Percentiles rank a stretch among this genome's conserved stretches.
phyloP scores from a whole-genome alignment of 2,113 vertebrate genomes.

The Panthera leo region DNA sequence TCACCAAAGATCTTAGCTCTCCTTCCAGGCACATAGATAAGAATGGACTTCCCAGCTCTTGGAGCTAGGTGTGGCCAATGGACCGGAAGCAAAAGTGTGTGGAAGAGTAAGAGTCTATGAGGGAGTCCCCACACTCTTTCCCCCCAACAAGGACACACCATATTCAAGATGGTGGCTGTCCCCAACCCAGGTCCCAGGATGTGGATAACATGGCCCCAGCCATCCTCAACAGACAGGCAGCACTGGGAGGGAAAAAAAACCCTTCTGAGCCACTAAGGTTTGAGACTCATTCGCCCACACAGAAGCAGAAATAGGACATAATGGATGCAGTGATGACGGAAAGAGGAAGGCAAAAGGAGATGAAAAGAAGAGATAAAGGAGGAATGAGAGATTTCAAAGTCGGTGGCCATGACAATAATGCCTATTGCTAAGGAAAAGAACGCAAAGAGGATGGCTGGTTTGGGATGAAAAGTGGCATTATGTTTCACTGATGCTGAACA shows the following conservation, averaged over 20 bases:
- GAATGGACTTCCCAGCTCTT: neutral
- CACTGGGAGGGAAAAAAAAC: rapidly evolving
- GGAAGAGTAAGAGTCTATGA: neutral
- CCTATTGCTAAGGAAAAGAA: neutral
- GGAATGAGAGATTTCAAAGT: neutral
- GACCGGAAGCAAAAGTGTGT: neutral
- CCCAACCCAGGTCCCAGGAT: neutral
- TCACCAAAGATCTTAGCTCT: neutral
- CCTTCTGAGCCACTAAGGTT: neutral
- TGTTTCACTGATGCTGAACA: neutral
- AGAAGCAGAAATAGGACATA: neutral
- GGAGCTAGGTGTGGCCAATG: neutral
- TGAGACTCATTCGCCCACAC: neutral
- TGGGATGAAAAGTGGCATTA: neutral
- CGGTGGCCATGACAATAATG: neutral
- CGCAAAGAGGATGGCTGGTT: neutral
- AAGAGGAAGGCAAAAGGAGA: neutral
- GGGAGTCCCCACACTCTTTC: neutral
- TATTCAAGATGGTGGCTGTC: neutral
- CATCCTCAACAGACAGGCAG: neutral
- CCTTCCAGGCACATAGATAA: neutral
- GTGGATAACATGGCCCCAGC: neutral
- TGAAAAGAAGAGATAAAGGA: neutral
- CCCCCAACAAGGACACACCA: neutral
- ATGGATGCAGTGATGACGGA: neutral